These are phyloP conservation scores for Gymnoscopelus braueri DNA, from an alignment of 2,797 vertebrate genomes.

Conservation along the genomic window DNA sequence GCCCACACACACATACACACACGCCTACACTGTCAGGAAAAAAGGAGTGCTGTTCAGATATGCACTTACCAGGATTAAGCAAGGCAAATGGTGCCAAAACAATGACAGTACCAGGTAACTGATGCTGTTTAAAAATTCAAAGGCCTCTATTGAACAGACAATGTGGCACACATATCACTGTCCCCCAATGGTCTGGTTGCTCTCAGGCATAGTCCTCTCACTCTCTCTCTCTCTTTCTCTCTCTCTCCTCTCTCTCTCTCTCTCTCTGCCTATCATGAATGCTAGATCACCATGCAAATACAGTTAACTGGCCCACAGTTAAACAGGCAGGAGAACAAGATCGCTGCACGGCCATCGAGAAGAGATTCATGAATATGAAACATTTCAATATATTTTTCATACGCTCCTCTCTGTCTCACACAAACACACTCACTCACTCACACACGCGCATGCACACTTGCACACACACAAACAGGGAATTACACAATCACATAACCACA, in stretches of 20 bases:
- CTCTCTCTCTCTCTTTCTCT: constrained; percentile 22
- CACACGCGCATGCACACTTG: constrained; percentile 12
- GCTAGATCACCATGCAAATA: constrained; percentile 19
- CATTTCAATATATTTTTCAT: background rate
- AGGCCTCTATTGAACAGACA: constrained; percentile 79
- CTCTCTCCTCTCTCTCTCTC: background rate
- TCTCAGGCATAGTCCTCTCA: constrained; percentile 30
- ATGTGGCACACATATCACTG: constrained; percentile 74
- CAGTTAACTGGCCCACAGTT: background rate
- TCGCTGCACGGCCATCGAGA: background rate
- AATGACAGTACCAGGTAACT: constrained; percentile 78
- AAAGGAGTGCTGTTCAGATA: constrained; percentile 53
- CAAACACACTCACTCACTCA: background rate
- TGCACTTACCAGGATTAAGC: constrained; percentile 79
- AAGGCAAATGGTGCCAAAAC: constrained; percentile 79
- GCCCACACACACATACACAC: background rate
- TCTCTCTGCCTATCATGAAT: constrained; percentile 16
- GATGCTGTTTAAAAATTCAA: constrained; percentile 85
- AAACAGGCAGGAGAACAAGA: background rate
- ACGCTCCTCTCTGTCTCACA: background rate
- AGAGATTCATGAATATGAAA: background rate
- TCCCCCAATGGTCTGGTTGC: constrained; percentile 58
- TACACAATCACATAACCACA: constrained; percentile 21
- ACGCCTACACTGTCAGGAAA: constrained; percentile 36
- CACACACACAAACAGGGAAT: constrained; percentile 5